These are phyloP conservation scores for Gymnarchus niloticus DNA, from an alignment of 2,113 vertebrate genomes.

Conservation along the genomic window DNA sequence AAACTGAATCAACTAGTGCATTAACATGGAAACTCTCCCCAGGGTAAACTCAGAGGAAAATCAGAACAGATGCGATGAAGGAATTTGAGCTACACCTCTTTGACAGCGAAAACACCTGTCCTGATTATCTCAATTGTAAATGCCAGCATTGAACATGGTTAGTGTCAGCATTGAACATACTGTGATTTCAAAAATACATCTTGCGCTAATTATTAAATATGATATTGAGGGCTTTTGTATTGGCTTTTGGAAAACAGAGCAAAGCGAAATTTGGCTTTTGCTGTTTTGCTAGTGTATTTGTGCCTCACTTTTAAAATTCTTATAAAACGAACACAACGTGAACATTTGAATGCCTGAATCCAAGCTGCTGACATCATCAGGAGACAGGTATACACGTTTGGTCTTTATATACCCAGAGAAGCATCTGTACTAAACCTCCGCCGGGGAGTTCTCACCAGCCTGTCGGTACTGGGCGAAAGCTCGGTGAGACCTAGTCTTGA, in stretches of 20 bases:
- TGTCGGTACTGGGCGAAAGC: constrained; percentile 62
- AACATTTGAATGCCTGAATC: background rate
- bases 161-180: too few species aligned
- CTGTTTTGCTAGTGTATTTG: background rate
- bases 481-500: constrained; percentile 69
- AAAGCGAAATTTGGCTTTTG: background rate
- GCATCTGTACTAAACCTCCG: constrained; percentile 65
- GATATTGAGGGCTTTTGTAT: background rate
- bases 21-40: background rate
- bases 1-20: background rate
- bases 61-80: background rate
- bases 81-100: background rate
- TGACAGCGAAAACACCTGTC: background rate
- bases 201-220: background rate
- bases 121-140: too few species aligned
- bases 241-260: background rate
- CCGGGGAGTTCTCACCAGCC: constrained; percentile 62
- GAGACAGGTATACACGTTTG: background rate
- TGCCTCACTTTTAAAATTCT: background rate
- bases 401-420: too few species aligned
- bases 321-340: too few species aligned
- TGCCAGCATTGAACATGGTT: too few species aligned
- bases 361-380: background rate
- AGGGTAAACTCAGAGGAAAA: background rate
- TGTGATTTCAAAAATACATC: background rate